phyloP scores from a whole-genome alignment of 2,888 invertebrate genomes.

The Congeria kusceri region DNA sequence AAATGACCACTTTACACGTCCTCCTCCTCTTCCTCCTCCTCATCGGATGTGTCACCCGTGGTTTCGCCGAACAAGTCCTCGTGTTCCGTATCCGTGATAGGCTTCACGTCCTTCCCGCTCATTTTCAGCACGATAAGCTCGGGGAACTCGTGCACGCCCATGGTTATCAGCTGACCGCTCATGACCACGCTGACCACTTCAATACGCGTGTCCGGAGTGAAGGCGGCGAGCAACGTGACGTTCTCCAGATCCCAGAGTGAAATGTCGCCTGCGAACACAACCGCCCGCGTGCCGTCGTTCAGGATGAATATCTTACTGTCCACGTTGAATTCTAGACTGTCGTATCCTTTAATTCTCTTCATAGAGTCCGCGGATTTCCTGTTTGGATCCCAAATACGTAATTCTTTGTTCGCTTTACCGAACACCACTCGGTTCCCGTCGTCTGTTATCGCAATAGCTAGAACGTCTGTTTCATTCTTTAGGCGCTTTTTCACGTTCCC shows the following conservation, averaged over 20 bases:
- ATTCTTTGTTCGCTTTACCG: constrained; percentile 79
- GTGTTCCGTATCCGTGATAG: constrained; percentile 64
- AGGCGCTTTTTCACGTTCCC: constrained; percentile 79
- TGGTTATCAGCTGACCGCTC: constrained; percentile 77
- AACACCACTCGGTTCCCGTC: constrained; percentile 80
- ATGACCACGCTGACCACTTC: constrained; percentile 77
- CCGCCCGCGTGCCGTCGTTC: constrained; percentile 73
- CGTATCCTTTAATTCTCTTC: constrained; percentile 76
- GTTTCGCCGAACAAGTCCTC: constrained; percentile 77
- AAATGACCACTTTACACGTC: constrained; percentile 14
- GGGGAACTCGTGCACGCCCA: constrained; percentile 80
- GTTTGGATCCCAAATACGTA: constrained; percentile 83
- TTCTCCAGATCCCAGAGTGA: constrained; percentile 83
- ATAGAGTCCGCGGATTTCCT: constrained; percentile 62
- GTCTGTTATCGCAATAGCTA: constrained; percentile 80
- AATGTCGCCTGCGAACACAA: constrained; percentile 82
- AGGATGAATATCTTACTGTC: constrained; percentile 80
- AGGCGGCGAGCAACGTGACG: constrained; percentile 76
- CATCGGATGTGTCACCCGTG: constrained; percentile 74
- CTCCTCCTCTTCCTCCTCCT: constrained; percentile 72
- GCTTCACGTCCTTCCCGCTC: constrained; percentile 62
- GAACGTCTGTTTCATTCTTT: constrained; percentile 82
- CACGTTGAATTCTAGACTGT: constrained; percentile 74
- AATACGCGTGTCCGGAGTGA: constrained; percentile 82
- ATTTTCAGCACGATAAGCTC: constrained; percentile 77